Evolutionary conservation across 2,888 invertebrate species (phyloP).

Genomic region (Hyles lineata): DNA sequence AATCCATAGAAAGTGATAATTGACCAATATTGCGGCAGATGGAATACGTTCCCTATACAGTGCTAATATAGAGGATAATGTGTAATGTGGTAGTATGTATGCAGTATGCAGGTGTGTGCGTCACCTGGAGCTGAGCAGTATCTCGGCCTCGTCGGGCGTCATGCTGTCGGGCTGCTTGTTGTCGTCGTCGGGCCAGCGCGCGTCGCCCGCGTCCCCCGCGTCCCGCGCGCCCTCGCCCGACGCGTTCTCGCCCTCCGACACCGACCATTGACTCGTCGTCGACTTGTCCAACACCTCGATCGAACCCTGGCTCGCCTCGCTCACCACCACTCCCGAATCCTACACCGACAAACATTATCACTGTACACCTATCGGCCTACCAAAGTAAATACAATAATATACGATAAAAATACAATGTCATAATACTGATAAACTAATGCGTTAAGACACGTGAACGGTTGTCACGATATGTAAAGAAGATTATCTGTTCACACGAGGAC

Average conservation of each 20-base stretch:
- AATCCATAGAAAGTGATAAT: too few species aligned
- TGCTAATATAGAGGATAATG: not conserved
- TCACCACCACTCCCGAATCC: conserved; percentile 83
- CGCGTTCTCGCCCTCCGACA: conserved; percentile 80
- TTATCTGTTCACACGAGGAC: too few species aligned
- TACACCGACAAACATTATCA: conserved; percentile 39
- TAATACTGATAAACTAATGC: not conserved
- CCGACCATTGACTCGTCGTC: conserved; percentile 84
- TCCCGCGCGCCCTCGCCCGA: conserved; percentile 76
- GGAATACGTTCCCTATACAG: not conserved
- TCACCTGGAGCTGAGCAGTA: conserved; percentile 93
- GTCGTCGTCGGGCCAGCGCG: conserved; percentile 58
- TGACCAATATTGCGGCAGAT: too few species aligned
- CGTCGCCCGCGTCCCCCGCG: conserved; percentile 51
- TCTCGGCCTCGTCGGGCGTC: conserved; percentile 95
- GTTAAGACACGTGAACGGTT: not conserved
- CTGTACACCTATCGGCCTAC: not conserved
- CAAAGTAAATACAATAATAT: not conserved
- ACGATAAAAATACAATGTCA: not conserved
- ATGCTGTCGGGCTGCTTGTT: conserved; percentile 81
- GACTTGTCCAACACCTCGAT: conserved; percentile 84
- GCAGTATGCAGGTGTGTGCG: not conserved
- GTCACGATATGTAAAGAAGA: not conserved
- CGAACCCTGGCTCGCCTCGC: conserved; percentile 82
- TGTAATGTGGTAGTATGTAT: not conserved